phyloP scores from a whole-genome alignment of 2,888 invertebrate genomes.

The Petrolisthes manimaculis region DNA sequence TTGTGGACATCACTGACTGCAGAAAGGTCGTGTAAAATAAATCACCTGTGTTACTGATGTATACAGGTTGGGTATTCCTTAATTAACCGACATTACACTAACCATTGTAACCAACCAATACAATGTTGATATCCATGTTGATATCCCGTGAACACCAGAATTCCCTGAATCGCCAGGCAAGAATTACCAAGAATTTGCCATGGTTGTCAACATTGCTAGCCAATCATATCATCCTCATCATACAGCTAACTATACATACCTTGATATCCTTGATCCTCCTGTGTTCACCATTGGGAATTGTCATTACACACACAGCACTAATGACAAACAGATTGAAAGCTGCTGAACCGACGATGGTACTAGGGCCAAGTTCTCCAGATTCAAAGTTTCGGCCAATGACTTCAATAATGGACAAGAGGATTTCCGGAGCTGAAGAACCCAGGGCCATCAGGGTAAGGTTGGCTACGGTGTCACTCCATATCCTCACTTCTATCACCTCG shows the following conservation, averaged over 20 bases:
- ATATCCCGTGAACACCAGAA: no score
- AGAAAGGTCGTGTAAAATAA: not conserved
- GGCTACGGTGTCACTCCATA: constrained; percentile 99
- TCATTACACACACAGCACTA: constrained; percentile 73
- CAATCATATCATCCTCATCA: not conserved
- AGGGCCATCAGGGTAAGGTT: constrained; percentile 98
- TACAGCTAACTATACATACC: constrained; percentile 29
- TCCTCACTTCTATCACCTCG: constrained; percentile 75
- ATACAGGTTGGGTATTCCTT: no score
- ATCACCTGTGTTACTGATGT: no score
- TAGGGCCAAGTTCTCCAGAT: constrained; percentile 73
- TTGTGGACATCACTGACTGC: no score
- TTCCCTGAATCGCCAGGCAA: not conserved
- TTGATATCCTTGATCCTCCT: constrained; percentile 67
- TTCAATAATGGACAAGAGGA: constrained; percentile 96
- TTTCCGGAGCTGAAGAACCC: constrained; percentile 98
- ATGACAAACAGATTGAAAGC: constrained; percentile 75
- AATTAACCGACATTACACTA: no score
- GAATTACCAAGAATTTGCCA: not conserved
- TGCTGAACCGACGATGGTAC: constrained; percentile 75
- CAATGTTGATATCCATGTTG: no score
- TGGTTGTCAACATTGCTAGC: not conserved
- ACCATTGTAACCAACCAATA: no score
- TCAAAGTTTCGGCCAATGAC: constrained; percentile 69
- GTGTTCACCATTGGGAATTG: constrained; percentile 71